Evolutionary conservation across 2,888 invertebrate species (phyloP).

Genomic region (Scaptomyza tumidula): DNA sequence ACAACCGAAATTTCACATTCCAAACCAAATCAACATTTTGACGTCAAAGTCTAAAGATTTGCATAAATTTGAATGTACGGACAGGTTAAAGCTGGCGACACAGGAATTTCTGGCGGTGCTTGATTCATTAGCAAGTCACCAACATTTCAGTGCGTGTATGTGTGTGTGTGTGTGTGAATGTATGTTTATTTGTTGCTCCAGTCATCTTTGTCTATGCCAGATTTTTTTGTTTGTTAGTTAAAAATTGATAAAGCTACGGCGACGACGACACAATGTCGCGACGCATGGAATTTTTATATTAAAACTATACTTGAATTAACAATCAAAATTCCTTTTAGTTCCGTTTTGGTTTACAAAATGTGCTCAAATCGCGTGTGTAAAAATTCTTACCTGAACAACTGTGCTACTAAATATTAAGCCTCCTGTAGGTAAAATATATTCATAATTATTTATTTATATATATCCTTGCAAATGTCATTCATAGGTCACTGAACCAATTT

Average conservation of each 20-base stretch:
- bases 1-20: conserved; percentile 76
- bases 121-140: conserved; percentile 69
- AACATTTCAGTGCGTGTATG: conserved; percentile 26
- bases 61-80: conserved; percentile 51
- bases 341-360: conserved; percentile 43
- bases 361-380: neutral
- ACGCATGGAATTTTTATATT: conserved; percentile 52
- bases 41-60: conserved; percentile 78
- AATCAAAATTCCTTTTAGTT: conserved; percentile 51
- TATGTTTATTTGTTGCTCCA: conserved; percentile 58
- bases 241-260: conserved; percentile 39
- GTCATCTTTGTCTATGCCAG: conserved; percentile 55
- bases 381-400: conserved; percentile 41
- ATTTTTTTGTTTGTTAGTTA: conserved; percentile 27
- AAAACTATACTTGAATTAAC: conserved; percentile 34
- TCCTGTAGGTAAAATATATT: neutral
- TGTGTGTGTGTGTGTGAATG: conserved; percentile 60
- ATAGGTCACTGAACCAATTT: conserved; percentile 63
- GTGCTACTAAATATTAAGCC: conserved; percentile 19
- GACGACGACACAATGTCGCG: conserved; percentile 61
- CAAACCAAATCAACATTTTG: conserved; percentile 63
- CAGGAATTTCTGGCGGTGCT: conserved; percentile 74
- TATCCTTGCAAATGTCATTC: conserved; percentile 69
- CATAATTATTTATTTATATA: neutral
- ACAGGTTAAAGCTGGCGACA: conserved; percentile 52